Evolutionary conservation across 1,140 invertebrate species (phyloP).

Genomic region (Cryptotermes secundus): DNA sequence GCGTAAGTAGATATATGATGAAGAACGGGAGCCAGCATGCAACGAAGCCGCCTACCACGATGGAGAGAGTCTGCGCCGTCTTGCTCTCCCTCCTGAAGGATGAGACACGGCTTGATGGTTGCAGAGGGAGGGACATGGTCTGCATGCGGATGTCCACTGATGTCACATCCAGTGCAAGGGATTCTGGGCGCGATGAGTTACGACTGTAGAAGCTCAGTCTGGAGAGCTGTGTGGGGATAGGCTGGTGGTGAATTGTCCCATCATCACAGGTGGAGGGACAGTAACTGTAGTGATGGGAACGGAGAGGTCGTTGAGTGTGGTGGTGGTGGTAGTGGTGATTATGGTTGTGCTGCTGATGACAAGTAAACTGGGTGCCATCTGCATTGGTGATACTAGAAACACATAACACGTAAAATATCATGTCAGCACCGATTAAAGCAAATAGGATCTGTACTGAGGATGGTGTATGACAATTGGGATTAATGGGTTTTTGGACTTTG

Average conservation of each 20-base stretch:
- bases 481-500: no score
- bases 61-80: slow-evolving; percentile 85
- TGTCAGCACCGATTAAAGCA: no score
- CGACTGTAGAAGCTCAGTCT: slow-evolving; percentile 28
- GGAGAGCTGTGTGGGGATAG: background rate
- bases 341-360: background rate
- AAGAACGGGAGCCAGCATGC: slow-evolving; percentile 91
- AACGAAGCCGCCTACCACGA: slow-evolving; percentile 90
- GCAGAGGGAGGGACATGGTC: slow-evolving; percentile 25
- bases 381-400: background rate
- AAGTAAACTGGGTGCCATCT: background rate
- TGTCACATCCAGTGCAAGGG: slow-evolving; percentile 42
- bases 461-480: no score
- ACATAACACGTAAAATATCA: no score
- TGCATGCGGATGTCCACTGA: slow-evolving; percentile 41
- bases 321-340: background rate
- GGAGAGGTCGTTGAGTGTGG: background rate
- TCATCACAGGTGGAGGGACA: background rate
- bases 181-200: slow-evolving; percentile 38
- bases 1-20: slow-evolving; percentile 77
- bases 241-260: background rate
- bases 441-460: no score
- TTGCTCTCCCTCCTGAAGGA: slow-evolving; percentile 74
- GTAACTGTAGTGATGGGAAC: slow-evolving; percentile 13
- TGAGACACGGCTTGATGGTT: slow-evolving; percentile 55